Evolutionary conservation across 23 tunicate species (phyloP).

Genomic region (Ciona savignyi): DNA sequence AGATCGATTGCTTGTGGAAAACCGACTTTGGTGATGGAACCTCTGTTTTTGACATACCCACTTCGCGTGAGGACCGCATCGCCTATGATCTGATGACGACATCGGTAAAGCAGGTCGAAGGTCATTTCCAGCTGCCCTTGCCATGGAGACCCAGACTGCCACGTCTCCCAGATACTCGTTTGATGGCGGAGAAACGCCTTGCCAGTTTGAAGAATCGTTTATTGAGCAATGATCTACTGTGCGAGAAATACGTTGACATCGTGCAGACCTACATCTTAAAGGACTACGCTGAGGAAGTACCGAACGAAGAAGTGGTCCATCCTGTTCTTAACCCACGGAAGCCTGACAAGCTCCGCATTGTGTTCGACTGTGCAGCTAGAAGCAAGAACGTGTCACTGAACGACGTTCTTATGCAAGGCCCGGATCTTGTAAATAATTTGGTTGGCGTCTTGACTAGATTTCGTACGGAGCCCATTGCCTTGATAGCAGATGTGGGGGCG

Average conservation of each 20-base stretch:
- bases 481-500: too few species aligned
- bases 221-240: not conserved
- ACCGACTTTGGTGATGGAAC: not conserved
- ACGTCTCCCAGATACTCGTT: conserved; percentile 6
- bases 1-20: not conserved
- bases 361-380: too few species aligned
- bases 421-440: too few species aligned
- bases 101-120: not conserved
- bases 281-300: not conserved
- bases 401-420: conserved; percentile 5
- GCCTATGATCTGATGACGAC: not conserved
- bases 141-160: conserved; percentile 3
- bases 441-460: too few species aligned
- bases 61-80: conserved; percentile 10
- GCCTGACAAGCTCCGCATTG: too few species aligned
- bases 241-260: conserved; percentile 1
- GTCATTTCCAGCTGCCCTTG: conserved; percentile 13
- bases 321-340: not conserved
- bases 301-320: conserved; percentile 7
- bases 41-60: conserved; percentile 2
- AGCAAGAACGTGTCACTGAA: conserved; percentile 6
- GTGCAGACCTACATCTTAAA: not conserved
- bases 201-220: not conserved
- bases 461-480: conserved; percentile 3
- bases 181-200: conserved; percentile 1